Base-by-base conservation (phyloP, 2,113 vertebrate genomes). In the Athene noctua region DNA sequence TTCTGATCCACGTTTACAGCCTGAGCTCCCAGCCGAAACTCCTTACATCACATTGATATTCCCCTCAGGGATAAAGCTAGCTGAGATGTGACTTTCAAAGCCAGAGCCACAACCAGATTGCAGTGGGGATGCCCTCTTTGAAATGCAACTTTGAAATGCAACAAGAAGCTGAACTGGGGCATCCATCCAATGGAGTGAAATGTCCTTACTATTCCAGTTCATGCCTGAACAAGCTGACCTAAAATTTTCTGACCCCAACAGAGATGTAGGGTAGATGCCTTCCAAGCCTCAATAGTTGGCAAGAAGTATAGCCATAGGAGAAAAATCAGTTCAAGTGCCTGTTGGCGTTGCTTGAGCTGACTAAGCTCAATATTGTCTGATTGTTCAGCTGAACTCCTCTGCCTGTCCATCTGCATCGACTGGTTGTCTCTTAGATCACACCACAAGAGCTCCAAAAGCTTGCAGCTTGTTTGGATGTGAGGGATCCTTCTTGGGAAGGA, bases 221-320 rank as follows among this genome's bases (percentile, higher is more conserved):
- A 68, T 85, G 57, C 78, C 91, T 92, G 44, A 95, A 87, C 66
- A 94, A 82, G 70, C 74, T 73, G 54, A 68, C 70, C 44, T 68
- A 75, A 97, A 92, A 55, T 26, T 86, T 94, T 82, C 66, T 91
- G 92, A 94, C 70, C 70, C 66, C 44, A 67, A 57, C 49, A 79
- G 62, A 97, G 66, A 85, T 19, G 54, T 73, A 77, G 26, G 46
- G 46, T 72, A 87, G 73, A 57, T 79, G 78, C 36, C 74, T 87
- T 90, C 62, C 62, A 92, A 86, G 36, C 74, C 74, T 94, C 63
- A 83, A 5, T 54, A 82, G 32, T 8, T 94, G 80, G 54, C 49
- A 81, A 72, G 62, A 17, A 80, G 44, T 38, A 47, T 15, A 73
- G 49, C 57, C 16, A 21, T 8, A 77, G 59, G 34, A 92, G 54